Evolutionary conservation across 2,888 invertebrate genomes (phyloP), one percentile per base, ranked within the genome.

Genomic region (Acronicta aceris): DNA sequence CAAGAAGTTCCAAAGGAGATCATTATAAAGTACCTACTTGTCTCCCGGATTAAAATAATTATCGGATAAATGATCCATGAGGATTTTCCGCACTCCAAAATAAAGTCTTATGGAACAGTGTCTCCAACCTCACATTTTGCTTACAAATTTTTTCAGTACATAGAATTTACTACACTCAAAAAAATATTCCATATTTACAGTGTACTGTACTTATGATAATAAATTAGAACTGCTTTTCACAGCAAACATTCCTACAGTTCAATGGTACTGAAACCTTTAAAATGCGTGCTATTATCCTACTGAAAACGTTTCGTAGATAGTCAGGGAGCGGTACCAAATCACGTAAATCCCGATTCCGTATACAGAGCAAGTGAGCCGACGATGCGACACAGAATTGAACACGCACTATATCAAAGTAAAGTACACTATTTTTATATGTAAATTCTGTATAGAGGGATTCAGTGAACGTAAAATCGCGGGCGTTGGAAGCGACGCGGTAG

Each of bases 361-460:
- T 66, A 67, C 58, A 59, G 64, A 59, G 59, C 62, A 67, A 75
- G 64, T 67, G 61, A 74, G 72, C 64, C 72, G 50, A 59, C 59
- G 68, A 71, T 68, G 71, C 67, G 65, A 72, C 68, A 62, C 55
- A 56, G 65, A 75, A 75, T 75, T 54, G 70, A 75, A 65, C 67
- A 71, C 71, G 67, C 59, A 72, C 72, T 78, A 72, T 65, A 69
- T 76, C 77, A 77, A 75, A 81, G 76, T 71, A 80, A 79, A 82
- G 73, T 71, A 71, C 69, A 80, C 79, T 82, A 82, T 82, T 79
- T 80, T 74, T 65, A 69, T 81, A 84, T 84, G 81, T 73, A 84
- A 85, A 84, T 85, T 81, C 70, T 74, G 74, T 79, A 83, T 83
- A 85, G 86, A 82, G 83, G 79, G 78, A 78, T 79, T 67, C 76